Evolutionary conservation across 2,888 invertebrate genomes (phyloP).

Genomic region (Smittia aterrima): DNA sequence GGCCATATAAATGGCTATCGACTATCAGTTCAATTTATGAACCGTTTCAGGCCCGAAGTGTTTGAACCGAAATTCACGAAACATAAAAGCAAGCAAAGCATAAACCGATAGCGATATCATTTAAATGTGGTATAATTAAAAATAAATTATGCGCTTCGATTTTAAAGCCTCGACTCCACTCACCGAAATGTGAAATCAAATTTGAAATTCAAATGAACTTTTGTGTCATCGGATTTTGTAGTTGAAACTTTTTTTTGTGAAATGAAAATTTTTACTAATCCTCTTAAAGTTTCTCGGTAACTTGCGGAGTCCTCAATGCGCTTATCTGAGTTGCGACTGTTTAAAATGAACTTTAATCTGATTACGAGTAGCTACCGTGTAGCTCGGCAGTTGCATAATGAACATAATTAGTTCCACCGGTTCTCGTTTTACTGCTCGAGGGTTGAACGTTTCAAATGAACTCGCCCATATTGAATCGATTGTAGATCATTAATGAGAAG

Average conservation of each 20-base stretch:
- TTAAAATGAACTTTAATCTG: neutral
- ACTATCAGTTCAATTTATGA: conserved; percentile 20
- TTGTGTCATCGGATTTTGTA: neutral
- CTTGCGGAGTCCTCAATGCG: too few relatives aligned
- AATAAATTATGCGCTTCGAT: conserved; percentile 31
- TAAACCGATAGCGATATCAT: conserved; percentile 34
- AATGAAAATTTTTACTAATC: too few relatives aligned
- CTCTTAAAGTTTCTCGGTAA: too few relatives aligned
- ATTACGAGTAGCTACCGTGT: neutral
- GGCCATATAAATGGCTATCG: conserved; percentile 18
- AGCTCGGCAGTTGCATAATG: neutral
- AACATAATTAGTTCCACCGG: neutral
- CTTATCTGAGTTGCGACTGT: neutral
- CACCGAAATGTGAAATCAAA: conserved; percentile 1
- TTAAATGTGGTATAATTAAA: conserved; percentile 39
- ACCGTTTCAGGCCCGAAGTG: neutral
- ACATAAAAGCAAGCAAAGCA: conserved; percentile 4
- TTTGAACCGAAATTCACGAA: neutral
- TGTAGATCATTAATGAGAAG: too few relatives aligned
- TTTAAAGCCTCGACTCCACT: conserved; percentile 20
- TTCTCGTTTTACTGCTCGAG: too few relatives aligned
- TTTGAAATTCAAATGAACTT: conserved; percentile 11
- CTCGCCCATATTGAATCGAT: too few relatives aligned
- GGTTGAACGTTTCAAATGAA: too few relatives aligned
- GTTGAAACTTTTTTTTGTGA: neutral